These are phyloP conservation scores for Myopa tessellatipennis DNA, from an alignment of 2,888 invertebrate genomes.

Conservation along the genomic window DNA sequence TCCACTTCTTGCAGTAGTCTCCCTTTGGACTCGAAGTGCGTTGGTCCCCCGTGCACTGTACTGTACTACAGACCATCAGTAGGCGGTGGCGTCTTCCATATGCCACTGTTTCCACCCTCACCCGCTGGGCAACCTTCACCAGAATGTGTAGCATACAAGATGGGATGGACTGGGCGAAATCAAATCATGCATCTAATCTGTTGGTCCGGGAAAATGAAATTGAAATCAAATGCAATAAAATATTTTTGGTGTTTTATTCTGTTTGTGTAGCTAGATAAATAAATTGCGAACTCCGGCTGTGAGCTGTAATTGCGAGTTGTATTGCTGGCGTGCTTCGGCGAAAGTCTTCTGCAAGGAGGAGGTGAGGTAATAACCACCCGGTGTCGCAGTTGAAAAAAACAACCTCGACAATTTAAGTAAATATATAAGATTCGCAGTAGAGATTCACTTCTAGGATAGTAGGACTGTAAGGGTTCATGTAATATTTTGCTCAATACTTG, in stretches of 20 bases:
- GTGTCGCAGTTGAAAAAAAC: no score
- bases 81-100: conserved; percentile 51
- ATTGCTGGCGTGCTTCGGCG: no score
- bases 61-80: not conserved
- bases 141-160: not conserved
- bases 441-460: no score
- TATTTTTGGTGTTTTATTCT: conserved; percentile 41
- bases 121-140: not conserved
- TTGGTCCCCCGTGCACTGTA: not conserved
- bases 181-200: conserved; percentile 40
- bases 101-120: conserved; percentile 40
- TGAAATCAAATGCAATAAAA: conserved; percentile 54
- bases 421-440: no score
- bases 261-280: conserved; percentile 40
- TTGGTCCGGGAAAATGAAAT: conserved; percentile 50
- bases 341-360: no score
- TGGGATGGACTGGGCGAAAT: conserved; percentile 29
- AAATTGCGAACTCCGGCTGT: conserved; percentile 41
- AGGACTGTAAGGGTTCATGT: no score
- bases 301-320: conserved; percentile 53
- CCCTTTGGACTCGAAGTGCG: not conserved
- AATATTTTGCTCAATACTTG: no score
- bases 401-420: no score
- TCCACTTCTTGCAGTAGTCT: not conserved
- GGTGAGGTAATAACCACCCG: no score